Conservation (phyloP, 2,113 vertebrate genomes). For the Megaceryle maxima region DNA sequence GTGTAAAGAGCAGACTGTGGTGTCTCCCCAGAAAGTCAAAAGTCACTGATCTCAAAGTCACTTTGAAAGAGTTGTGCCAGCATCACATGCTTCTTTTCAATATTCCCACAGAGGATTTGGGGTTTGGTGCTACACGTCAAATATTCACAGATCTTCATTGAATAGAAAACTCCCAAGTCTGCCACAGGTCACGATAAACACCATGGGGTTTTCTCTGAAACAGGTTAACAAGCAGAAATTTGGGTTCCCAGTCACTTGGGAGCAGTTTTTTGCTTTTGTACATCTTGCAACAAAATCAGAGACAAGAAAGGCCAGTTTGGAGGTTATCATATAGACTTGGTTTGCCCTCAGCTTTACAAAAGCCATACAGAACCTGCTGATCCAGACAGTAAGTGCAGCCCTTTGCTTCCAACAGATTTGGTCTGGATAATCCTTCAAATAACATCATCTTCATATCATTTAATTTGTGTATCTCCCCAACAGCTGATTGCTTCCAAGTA, state of each 20-base stretch:
- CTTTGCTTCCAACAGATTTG: not conserved
- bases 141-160: not conserved
- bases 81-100: not conserved
- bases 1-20: not conserved
- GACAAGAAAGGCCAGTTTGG: not conserved
- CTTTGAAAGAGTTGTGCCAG: conserved; percentile 21
- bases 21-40: not conserved
- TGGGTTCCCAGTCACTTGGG: not conserved
- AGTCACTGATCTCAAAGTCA: not conserved
- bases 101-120: not conserved
- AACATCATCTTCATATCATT: not conserved
- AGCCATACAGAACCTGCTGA: not conserved
- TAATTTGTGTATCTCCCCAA: not conserved
- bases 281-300: not conserved
- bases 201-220: not conserved
- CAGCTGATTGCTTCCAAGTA: not conserved
- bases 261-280: not conserved
- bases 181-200: not conserved
- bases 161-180: not conserved
- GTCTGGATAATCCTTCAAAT: not conserved
- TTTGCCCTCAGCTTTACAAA: not conserved
- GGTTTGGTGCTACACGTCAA: not conserved
- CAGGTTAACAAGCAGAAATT: not conserved
- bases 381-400: not conserved
- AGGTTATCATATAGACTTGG: not conserved